These are phyloP conservation scores for Dicyrtoma fusca DNA, from an alignment of 2,888 invertebrate species.

Conservation along the genomic window DNA sequence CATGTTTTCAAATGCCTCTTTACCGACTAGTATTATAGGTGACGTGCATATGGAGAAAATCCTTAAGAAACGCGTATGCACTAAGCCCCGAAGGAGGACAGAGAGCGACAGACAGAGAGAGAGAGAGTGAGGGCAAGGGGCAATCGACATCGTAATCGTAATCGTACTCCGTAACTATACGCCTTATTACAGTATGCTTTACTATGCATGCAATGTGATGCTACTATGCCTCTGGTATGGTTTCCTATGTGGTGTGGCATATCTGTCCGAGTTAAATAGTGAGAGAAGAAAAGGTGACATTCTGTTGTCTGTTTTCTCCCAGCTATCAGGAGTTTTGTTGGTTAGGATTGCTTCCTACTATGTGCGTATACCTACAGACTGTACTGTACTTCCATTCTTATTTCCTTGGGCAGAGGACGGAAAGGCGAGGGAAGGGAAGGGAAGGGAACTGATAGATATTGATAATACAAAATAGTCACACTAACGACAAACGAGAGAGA, in stretches of 20 bases:
- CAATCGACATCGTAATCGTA: too few species aligned
- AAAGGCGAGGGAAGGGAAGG: background rate
- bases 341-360: background rate
- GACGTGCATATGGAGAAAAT: background rate
- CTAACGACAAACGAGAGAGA: background rate
- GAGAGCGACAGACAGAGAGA: background rate
- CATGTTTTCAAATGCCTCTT: too few species aligned
- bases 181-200: too few species aligned
- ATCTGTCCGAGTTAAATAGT: too few species aligned
- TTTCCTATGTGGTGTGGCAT: too few species aligned
- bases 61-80: background rate
- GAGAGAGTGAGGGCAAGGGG: slow-evolving; percentile 15
- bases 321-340: background rate
- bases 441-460: slow-evolving; percentile 12
- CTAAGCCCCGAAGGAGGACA: background rate
- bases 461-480: slow-evolving; percentile 17
- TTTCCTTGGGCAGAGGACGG: background rate
- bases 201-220: too few species aligned
- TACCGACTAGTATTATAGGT: too few species aligned
- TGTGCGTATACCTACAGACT: too few species aligned
- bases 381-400: background rate
- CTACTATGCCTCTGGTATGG: too few species aligned
- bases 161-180: too few species aligned
- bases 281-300: slow-evolving; percentile 32
- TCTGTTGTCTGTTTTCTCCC: slow-evolving; percentile 13